phyloP scores from a whole-genome alignment of 2,888 invertebrate genomes.

The Eupithecia inturbata region DNA sequence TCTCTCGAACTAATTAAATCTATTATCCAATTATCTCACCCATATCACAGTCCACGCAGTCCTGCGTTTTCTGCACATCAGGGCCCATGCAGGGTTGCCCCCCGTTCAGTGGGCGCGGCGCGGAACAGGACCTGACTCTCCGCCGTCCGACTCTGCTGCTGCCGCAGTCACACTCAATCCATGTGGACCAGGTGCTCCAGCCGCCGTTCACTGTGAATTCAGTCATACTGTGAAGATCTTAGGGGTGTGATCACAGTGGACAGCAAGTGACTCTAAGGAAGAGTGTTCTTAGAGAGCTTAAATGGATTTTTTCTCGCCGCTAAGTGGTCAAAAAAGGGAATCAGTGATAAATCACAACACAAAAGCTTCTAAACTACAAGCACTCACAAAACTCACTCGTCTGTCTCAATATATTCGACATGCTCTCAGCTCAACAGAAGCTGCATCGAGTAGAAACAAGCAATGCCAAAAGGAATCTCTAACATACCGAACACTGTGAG shows the following conservation, averaged over 20 bases:
- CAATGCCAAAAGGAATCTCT: conserved; percentile 19
- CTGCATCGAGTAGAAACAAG: not conserved
- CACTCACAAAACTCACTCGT: not conserved
- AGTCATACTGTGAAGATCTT: not conserved
- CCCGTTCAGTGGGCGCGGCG: conserved; percentile 95
- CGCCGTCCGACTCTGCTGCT: conserved; percentile 90
- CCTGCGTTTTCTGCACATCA: conserved; percentile 90
- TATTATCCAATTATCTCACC: conserved; percentile 54
- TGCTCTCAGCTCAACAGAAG: not conserved
- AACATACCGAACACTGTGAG: conserved; percentile 95
- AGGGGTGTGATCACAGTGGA: not conserved
- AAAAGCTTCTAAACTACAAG: not conserved
- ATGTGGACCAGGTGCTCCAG: conserved; percentile 96
- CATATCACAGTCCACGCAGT: conserved; percentile 90
- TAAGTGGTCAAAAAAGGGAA: no score
- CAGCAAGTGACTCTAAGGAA: no score
- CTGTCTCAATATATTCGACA: not conserved
- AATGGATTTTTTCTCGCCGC: no score
- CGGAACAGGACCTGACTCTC: conserved; percentile 92
- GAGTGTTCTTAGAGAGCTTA: no score
- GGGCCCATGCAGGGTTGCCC: conserved; percentile 94
- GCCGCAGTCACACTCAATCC: conserved; percentile 94
- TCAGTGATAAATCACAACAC: no score
- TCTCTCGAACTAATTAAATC: no score
- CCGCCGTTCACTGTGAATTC: conserved; percentile 91